phyloP scores from a whole-genome alignment of 2,797 vertebrate species.

The Scolopax bukidnonensis region DNA sequence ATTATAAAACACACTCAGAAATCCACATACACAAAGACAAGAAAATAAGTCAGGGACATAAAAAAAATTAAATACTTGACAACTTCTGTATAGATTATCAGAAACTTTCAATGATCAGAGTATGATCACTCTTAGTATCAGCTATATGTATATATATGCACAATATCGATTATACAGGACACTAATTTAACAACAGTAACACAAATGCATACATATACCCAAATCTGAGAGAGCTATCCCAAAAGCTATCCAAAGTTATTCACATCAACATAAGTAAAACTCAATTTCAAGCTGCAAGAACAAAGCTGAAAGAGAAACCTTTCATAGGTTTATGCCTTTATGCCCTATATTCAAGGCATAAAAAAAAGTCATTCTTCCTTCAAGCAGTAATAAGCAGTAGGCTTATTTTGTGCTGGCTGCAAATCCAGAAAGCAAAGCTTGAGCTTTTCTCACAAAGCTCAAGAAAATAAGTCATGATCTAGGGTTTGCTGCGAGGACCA shows the following conservation, averaged over 20 bases:
- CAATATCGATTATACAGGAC: neutral
- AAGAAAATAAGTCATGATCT: neutral
- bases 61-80: neutral
- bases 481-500: neutral
- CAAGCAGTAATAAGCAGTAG: neutral
- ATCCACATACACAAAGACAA: neutral
- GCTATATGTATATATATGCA: neutral
- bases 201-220: neutral
- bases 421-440: neutral
- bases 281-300: neutral
- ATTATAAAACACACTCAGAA: neutral
- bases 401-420: neutral
- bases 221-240: neutral
- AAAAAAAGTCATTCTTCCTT: neutral
- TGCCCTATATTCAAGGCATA: neutral
- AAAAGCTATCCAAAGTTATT: neutral
- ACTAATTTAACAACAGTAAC: neutral
- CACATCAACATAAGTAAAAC: neutral
- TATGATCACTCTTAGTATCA: neutral
- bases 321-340: no score
- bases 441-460: neutral
- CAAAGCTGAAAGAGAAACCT: neutral
- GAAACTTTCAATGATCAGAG: neutral
- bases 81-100: neutral
- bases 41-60: neutral